Evolutionary conservation across 2,797 vertebrate species (phyloP).

Genomic region (Discoglossus pictus): DNA sequence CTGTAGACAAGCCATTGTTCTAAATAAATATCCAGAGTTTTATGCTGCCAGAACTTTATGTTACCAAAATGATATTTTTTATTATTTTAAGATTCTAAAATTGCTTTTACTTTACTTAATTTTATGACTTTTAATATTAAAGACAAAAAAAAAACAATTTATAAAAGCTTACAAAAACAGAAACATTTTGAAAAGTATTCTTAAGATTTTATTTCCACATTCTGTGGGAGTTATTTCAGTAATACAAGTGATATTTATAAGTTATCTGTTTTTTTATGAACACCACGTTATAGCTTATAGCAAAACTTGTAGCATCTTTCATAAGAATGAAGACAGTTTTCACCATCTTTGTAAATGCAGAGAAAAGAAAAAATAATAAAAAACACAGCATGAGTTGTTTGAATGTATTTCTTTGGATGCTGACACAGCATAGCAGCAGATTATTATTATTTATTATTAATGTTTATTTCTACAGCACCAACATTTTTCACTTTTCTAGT

Average conservation of each 20-base stretch:
- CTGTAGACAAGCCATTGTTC: no score
- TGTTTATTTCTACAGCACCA: background rate
- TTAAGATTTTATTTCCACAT: background rate
- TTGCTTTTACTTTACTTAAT: background rate
- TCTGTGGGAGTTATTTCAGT: background rate
- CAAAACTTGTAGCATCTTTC: conserved; percentile 22
- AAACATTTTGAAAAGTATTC: conserved; percentile 10
- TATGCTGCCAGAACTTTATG: no score
- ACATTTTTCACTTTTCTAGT: no score
- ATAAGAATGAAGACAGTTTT: conserved; percentile 10
- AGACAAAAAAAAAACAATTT: background rate
- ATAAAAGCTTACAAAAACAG: background rate
- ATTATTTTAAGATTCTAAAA: conserved; percentile 14
- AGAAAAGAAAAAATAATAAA: conserved; percentile 5
- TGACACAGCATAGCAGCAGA: no score
- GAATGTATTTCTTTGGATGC: conserved; percentile 25
- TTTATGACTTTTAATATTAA: background rate
- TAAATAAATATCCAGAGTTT: no score
- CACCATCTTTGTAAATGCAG: conserved; percentile 25
- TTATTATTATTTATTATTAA: no score
- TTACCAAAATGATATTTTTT: conserved; percentile 7
- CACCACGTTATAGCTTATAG: background rate
- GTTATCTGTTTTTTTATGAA: conserved; percentile 9
- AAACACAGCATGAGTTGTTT: conserved; percentile 38
- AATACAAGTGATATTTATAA: conserved; percentile 3